Evolutionary conservation across 2,113 vertebrate genomes (phyloP).

Genomic region (Phaethon lepturus): DNA sequence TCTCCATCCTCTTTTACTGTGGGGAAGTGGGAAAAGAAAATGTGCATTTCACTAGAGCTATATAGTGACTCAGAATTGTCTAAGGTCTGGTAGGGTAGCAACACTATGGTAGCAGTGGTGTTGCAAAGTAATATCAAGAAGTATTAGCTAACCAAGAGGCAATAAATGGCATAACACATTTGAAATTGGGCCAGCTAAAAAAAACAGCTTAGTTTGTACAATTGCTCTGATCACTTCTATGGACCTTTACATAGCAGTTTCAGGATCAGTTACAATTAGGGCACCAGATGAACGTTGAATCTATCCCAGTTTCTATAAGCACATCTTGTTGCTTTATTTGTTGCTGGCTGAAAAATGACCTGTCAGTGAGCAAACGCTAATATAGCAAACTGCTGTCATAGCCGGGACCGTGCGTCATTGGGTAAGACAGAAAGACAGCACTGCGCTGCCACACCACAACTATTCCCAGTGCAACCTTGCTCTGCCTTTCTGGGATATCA

Average conservation of each 20-base stretch:
- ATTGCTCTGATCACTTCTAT: not conserved
- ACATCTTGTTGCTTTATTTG: not conserved
- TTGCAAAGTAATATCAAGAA: not conserved
- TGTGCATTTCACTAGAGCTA: not conserved
- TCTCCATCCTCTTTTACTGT: not conserved
- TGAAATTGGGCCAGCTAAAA: not conserved
- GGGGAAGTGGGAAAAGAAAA: not conserved
- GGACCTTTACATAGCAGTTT: not conserved
- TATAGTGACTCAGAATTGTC: not conserved
- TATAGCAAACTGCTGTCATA: not conserved
- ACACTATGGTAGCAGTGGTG: not conserved
- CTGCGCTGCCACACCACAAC: not conserved
- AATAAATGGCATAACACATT: not conserved
- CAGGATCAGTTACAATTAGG: not conserved
- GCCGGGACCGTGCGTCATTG: accelerated
- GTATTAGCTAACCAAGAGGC: not conserved
- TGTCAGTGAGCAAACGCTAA: not conserved
- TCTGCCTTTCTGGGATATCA: not conserved
- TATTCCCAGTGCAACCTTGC: not conserved
- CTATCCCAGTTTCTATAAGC: not conserved
- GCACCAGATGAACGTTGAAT: not conserved
- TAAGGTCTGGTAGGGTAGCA: not conserved
- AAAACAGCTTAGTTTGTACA: not conserved
- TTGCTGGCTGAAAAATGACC: not conserved
- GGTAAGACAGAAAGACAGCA: not conserved